Evolutionary conservation across 2,113 vertebrate genomes (phyloP).

Genomic region (Pithys albifrons): DNA sequence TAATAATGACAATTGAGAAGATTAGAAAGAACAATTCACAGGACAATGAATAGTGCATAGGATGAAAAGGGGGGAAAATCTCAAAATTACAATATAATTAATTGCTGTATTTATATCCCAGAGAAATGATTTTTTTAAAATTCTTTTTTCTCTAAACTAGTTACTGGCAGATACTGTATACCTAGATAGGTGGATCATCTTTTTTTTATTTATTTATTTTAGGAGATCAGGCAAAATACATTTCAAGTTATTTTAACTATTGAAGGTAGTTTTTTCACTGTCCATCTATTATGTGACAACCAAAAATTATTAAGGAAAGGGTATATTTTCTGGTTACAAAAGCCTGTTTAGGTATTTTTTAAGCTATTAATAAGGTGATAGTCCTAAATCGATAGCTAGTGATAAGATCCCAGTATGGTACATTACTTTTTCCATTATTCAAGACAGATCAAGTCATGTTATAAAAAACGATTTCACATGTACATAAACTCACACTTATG

Average conservation of each 20-base stretch:
- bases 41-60: not conserved
- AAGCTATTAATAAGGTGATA: not conserved
- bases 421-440: not conserved
- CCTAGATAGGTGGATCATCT: not conserved
- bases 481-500: not conserved
- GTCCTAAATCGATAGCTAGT: not conserved
- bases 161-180: not conserved
- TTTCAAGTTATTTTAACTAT: not conserved
- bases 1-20: not conserved
- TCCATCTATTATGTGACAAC: not conserved
- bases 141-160: not conserved
- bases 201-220: not conserved
- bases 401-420: not conserved
- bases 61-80: not conserved
- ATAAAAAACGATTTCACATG: not conserved
- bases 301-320: not conserved
- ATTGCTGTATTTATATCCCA: not conserved
- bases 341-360: not conserved
- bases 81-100: not conserved
- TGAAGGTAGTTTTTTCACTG: not conserved
- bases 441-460: not conserved
- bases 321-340: not conserved
- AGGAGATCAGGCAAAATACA: not conserved
- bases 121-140: constrained; percentile 28
- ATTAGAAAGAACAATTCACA: not conserved